Evolutionary conservation across 2,888 invertebrate species (phyloP), one percentile per base, ranked within the genome.

Genomic region (Luffia ferchaultella): DNA sequence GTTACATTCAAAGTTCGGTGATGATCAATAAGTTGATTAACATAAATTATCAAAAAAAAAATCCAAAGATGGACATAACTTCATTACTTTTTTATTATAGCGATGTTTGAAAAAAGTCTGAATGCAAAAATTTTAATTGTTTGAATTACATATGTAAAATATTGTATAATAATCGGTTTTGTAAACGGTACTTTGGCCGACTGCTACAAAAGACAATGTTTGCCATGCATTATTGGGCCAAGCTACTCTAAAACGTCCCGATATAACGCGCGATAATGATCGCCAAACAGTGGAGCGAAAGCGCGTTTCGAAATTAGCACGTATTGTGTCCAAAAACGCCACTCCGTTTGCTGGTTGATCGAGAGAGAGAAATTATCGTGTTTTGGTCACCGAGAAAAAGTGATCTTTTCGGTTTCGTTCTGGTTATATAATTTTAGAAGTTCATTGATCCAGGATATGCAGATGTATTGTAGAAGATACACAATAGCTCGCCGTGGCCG

Each of bases 231-330:
- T 52, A 53, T 55, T 54, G 49, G 55, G 52, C 48, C 55, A 48
- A 52, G 50, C 52, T 42, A 50, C 49, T 49, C 49, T 49, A 49
- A 49, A 49, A 49, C 42, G 49, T 48, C 42, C 16, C 49, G 42
- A 49, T 49, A 49, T 41, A 12, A 42, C 49, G 20, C 16, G 18
- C 41, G 49, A 48, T 50, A 51, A 55, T 55, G 50, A 50, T 49
- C 46, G 53, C 30, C 53, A 50, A 52, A 53, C 53, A 53, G 51
- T 49, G 42, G 68, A 68, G 68, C 61, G 65, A 30, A 30, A 30
- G 30, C 30, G 30, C 3, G 5, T 30, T 30, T 30, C 30, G 12
- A 30, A 30, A 30, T 30, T 30, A 30, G 30, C 30, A 12, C 30
- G 30, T 12, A 30, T 30, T 12, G 30, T 30, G 30, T 7, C 30